Conservation (phyloP, 2,888 invertebrate species). For the Polydrusus pterygomalis region DNA sequence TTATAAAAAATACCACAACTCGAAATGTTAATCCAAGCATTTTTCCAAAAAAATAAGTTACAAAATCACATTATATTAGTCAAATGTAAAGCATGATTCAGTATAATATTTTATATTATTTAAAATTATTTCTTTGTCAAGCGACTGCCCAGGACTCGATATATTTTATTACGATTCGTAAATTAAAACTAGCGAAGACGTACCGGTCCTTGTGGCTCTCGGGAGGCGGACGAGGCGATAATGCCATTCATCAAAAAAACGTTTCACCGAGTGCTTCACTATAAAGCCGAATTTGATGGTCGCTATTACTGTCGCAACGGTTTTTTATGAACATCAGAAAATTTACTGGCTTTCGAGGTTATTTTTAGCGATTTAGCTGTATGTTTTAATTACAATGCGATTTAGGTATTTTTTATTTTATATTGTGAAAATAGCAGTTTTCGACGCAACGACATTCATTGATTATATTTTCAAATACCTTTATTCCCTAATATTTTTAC, state of each 20-base stretch:
- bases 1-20: too few species aligned
- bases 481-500: too few species aligned
- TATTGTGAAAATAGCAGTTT: too few species aligned
- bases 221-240: conserved; percentile 63
- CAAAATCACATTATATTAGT: too few species aligned
- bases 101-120: too few species aligned
- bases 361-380: conserved; percentile 58
- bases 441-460: too few species aligned
- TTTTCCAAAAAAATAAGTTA: too few species aligned
- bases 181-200: background rate
- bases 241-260: conserved; percentile 72
- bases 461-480: too few species aligned
- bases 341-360: conserved; percentile 63
- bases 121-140: too few species aligned
- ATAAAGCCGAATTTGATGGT: conserved; percentile 71
- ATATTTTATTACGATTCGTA: background rate
- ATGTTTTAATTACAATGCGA: conserved; percentile 40
- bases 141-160: background rate
- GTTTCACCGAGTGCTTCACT: conserved; percentile 71
- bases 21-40: too few species aligned
- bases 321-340: conserved; percentile 52
- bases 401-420: background rate
- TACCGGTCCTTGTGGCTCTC: conserved; percentile 51
- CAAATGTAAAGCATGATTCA: too few species aligned
- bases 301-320: conserved; percentile 56